These are phyloP conservation scores for Lysandra bellargus DNA, from an alignment of 2,888 invertebrate genomes.

Conservation along the genomic window DNA sequence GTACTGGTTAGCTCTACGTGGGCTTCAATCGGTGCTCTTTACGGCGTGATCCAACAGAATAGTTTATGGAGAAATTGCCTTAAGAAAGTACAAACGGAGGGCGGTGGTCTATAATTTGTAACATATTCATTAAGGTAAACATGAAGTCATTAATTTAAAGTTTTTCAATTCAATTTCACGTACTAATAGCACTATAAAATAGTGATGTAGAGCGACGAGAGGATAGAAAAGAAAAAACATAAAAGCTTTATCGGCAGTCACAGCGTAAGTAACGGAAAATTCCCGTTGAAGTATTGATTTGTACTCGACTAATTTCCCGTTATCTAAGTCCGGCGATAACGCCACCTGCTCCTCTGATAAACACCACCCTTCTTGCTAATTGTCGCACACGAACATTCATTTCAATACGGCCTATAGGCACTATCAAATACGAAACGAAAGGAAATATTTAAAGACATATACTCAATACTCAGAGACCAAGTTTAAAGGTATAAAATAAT, in stretches of 20 bases:
- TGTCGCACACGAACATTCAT: conserved; percentile 34
- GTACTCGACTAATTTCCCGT: conserved; percentile 62
- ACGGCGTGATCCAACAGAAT: conserved; percentile 40
- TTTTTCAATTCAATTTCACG: neutral
- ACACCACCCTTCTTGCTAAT: conserved; percentile 61
- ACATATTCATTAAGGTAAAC: conserved; percentile 17
- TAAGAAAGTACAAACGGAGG: conserved; percentile 36
- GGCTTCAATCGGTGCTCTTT: neutral
- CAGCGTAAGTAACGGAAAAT: conserved; percentile 51
- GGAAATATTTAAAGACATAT: no score
- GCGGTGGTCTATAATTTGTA: conserved; percentile 34
- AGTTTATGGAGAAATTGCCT: conserved; percentile 39
- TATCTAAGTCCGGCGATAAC: conserved; percentile 69
- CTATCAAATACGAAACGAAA: neutral
- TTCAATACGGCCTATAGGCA: conserved; percentile 16
- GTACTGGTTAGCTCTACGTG: neutral
- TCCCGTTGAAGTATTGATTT: conserved; percentile 64
- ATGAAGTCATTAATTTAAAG: neutral
- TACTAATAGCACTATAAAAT: neutral
- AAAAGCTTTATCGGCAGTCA: conserved; percentile 18
- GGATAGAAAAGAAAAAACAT: neutral
- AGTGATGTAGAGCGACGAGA: neutral
- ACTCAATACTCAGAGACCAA: no score
- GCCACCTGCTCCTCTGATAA: conserved; percentile 63
- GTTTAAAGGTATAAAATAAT: no score